Base-by-base conservation (phyloP, 2,797 vertebrate genomes). In the Chiroxiphia lanceolata region DNA sequence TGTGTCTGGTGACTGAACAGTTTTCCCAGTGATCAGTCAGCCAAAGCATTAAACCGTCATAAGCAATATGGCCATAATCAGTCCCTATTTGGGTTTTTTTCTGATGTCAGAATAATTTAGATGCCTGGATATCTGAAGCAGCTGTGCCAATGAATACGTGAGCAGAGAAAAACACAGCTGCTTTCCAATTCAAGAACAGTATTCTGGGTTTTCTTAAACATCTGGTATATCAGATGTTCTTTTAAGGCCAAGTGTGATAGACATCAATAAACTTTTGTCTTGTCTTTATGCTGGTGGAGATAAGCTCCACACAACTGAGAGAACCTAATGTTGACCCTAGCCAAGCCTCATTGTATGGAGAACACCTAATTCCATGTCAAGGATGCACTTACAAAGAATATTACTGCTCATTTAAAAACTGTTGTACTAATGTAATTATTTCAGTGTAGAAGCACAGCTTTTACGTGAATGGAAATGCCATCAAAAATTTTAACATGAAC, bases 61-160 rank as follows among this genome's bases (percentile, higher is more conserved):
- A 94, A 95, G 81, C 90, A 96, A 85, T 79, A 80, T 87, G 91
- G 92, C 91, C 91, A 95, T 86, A 94, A 94, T 96, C 95, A 95
- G 74, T 89, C 86, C 82, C 75, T 77, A 75, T 94, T 95, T 79
- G 57, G 44, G 54, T 0, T 92, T 95, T 95, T 91, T 93, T 69
- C 78, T 96, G 59, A 91, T 96, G 95, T 96, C 93, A 94, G 91
- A 79, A 91, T 95, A 96, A 97, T 94, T 97, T 94, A 97, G 93
- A 92, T 95, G 90, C 89, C 79, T 7, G 45, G 87, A 95, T 96
- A 96, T 93, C 89, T 91, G 90, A 95, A 96, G 94, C 95, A 96
- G 95, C 93, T 96, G 94, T 69, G 61, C 82, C 91, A 96, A 91
- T 90, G 89, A 92, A 84, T 89, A 96, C 9, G 3, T 90, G 87